Conservation (phyloP, 1,140 invertebrate species). For the Drosophila cardini region DNA sequence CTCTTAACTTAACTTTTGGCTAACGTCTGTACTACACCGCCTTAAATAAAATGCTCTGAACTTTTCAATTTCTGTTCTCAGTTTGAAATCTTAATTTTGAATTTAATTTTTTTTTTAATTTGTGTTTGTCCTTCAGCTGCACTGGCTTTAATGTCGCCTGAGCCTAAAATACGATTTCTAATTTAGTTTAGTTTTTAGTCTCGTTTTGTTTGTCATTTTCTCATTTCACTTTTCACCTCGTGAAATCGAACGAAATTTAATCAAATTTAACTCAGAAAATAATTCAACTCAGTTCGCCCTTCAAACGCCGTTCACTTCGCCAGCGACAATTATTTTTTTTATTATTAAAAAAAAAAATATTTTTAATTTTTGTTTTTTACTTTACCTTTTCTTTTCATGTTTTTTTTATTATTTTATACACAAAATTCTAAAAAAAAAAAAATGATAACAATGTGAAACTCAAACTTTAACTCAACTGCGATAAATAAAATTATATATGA, state of each 20-base stretch:
- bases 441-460: constrained; percentile 22
- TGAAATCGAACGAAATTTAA: too few relatives aligned
- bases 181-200: constrained; percentile 16
- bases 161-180: constrained; percentile 22
- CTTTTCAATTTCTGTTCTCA: constrained; percentile 33
- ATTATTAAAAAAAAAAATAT: neutral
- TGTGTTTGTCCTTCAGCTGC: constrained; percentile 42
- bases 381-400: constrained; percentile 48
- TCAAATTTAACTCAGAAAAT: constrained; percentile 11
- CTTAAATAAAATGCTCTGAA: constrained; percentile 65
- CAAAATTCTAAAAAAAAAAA: constrained; percentile 45
- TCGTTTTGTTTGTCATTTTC: constrained; percentile 12
- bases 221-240: constrained; percentile 31
- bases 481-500: too few relatives aligned
- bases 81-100: constrained; percentile 19
- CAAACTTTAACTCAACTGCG: constrained; percentile 50
- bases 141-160: constrained; percentile 53
- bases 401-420: constrained; percentile 46
- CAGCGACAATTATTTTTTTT: neutral
- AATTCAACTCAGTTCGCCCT: constrained; percentile 17
- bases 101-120: constrained; percentile 30
- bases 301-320: constrained; percentile 17
- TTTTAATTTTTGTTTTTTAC: constrained; percentile 9
- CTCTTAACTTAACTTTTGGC: constrained; percentile 57
- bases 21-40: constrained; percentile 75